Conservation (phyloP, 2,113 vertebrate species). For the Pterocles orientalis region DNA sequence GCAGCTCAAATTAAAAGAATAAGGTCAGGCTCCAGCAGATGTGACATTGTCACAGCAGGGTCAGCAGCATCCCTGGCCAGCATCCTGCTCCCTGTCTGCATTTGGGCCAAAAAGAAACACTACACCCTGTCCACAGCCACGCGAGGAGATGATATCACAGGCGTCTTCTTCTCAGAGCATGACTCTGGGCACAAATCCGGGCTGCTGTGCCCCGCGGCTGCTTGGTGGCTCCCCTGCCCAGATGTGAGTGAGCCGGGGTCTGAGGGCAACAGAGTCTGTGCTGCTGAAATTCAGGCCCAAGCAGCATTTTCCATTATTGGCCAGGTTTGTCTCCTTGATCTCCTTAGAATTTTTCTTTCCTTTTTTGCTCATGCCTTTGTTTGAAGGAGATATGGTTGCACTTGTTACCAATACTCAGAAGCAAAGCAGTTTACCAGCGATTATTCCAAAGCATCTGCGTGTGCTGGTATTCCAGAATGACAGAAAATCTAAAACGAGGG, state of each 20-base stretch:
- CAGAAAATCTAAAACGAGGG: background rate
- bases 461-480: background rate
- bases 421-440: background rate
- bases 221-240: background rate
- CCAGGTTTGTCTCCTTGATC: background rate
- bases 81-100: background rate
- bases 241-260: background rate
- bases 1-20: conserved; percentile 16
- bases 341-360: background rate
- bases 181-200: background rate
- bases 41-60: background rate
- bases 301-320: background rate
- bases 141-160: background rate
- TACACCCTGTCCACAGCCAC: background rate
- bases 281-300: background rate
- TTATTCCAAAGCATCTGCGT: background rate
- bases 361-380: background rate
- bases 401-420: background rate
- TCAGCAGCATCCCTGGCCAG: background rate
- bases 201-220: background rate
- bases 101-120: background rate
- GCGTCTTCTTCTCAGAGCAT: background rate
- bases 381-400: background rate
- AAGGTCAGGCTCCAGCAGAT: background rate
- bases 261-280: accelerated